Evolutionary conservation across 2,888 invertebrate genomes (phyloP), one percentile per base, ranked within the genome.

Genomic region (Heliconius ethilla): DNA sequence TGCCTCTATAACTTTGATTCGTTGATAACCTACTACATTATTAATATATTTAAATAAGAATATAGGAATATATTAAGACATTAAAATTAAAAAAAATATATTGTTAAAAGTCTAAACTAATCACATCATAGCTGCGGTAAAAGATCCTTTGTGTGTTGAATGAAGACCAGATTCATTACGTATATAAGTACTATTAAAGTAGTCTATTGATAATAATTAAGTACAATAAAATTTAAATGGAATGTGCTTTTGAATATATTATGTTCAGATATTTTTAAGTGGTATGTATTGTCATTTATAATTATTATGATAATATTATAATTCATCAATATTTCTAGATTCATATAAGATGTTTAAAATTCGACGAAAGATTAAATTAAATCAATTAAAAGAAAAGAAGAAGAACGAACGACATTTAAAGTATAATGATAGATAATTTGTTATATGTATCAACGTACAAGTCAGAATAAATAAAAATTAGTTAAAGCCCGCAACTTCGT

Each of bases 141-240:
- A 25, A 40, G 13, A 25, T 69, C 69, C 40, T 69, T 69, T 69
- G 40, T 69, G 40, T 69, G 40, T 25, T 45, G 9, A 37, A 67
- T 29, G 37, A 69, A 69, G 69, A 27, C 69, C 69, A 69, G 69
- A 69, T 45, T 69, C 69, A 40, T 69, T 69, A 69, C 40, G 40
- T 45, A 45, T 69, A 40, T 45, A 69, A 69, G 67, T 69, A 69
- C 67, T 40, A 69, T 40, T 69, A 40, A 45, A 69, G 40, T 69
- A 69, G 40, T 25, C n/a, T 27, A 69, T 69, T 27, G 27, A 69
- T 40, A 69, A 37, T 69, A 69, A 45, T 69, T 69, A 69, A 69
- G 15, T 69, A 69, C 40, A 69, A 15, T 45, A 45, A 45, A 25
- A 37, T 69, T 13, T 25, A 25, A 40, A 69, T 69, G 25, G 40